Evolutionary conservation across 1,140 invertebrate genomes (phyloP).

Genomic region (Hyposmocoma kahamanoa): DNA sequence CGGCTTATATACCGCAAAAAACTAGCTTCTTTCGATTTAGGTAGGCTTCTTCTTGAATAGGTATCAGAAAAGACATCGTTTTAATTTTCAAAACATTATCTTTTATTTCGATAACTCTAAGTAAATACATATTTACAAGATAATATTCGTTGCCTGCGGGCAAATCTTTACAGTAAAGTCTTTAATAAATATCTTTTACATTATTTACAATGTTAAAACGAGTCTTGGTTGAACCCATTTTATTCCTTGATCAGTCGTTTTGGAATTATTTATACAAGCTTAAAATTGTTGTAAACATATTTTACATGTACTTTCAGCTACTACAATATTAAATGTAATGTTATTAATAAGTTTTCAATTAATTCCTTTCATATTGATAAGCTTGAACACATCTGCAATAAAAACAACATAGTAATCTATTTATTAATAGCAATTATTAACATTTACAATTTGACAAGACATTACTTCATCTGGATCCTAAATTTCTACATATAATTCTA

Average conservation of each 20-base stretch:
- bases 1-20: no score
- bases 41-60: no score
- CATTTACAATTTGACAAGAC: conserved; percentile 22
- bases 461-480: neutral
- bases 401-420: conserved; percentile 37
- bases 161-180: conserved; percentile 27
- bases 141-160: conserved; percentile 20
- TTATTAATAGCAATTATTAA: conserved; percentile 13
- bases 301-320: no score
- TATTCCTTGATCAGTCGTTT: conserved; percentile 55
- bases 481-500: conserved; percentile 23
- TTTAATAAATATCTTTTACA: conserved; percentile 53
- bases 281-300: no score
- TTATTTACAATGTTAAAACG: conserved; percentile 42
- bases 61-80: no score
- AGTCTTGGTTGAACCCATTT: no score
- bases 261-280: conserved; percentile 23
- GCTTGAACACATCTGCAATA: conserved; percentile 40
- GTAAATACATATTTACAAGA: conserved; percentile 45
- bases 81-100: conserved; percentile 27
- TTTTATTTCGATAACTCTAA: conserved; percentile 30
- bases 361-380: conserved; percentile 15
- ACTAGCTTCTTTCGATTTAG: no score
- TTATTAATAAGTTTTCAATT: no score
- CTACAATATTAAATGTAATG: no score